Evolutionary conservation across 1,140 invertebrate species (phyloP), one percentile per base, ranked within the genome.

Genomic region (Dendroctonus ponderosae): DNA sequence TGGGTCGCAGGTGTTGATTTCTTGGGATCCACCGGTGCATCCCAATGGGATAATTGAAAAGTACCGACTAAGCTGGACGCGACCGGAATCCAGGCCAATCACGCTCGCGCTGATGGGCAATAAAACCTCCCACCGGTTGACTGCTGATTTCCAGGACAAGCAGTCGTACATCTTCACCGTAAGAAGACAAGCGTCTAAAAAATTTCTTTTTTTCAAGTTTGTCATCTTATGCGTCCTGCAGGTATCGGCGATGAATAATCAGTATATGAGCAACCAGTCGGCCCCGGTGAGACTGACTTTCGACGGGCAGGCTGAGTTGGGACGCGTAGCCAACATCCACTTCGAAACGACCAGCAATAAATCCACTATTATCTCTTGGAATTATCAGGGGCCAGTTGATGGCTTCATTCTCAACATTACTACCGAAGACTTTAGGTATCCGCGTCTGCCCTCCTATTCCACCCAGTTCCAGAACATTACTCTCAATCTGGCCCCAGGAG

Each of bases 81-180:
- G 61, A 5, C 46, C 40, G n/a, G 59, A 58, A 4, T 62, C 64
- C 8, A 67, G 77, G 49, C 71, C 75, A 40, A 71, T 75, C 49
- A 62, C 70, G 26, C 73, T 78, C 15, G 69, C 61, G 49, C 42
- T 76, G 14, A 66, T 50, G 46, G 74, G 71, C 8, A 77, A 77
- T 74, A 73, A 86, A 79, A 73, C 85, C 74, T 42, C 83, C 4
- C 79, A 83, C 26, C 69, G 84, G 4, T 76, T 88, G 5, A 81
- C 80, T 26, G 76, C 83, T 5, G 80, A 82, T 62, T 92, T 90
- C 70, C 79, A 83, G 56, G 82, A 85, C 12, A 82, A 84, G 14
- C 78, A 74, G 5, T 85, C 84, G 59, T 93, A 92, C 76, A 86
- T 86, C 0, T 91, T 93, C 79, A 91, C 88, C 87, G 89, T 89